A percentile compares a stretch with the other conserved stretches of the same genome.
These are phyloP conservation scores for Enteromius viviparus DNA, from an alignment of 2,797 vertebrate genomes.

Conservation along the genomic window DNA sequence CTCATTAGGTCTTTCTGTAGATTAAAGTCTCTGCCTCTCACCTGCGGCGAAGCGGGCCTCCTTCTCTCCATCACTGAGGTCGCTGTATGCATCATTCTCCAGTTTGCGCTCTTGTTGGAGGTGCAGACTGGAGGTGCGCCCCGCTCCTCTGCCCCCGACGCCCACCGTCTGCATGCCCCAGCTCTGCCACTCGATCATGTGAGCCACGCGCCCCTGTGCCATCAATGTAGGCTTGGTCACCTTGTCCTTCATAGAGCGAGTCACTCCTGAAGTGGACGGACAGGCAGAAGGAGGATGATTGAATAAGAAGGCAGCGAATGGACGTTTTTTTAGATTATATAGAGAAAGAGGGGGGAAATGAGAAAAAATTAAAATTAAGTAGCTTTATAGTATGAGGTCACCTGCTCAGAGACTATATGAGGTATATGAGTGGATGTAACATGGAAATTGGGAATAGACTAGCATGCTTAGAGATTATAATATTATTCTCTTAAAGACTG, in stretches of 20 bases:
- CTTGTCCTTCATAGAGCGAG: conserved; percentile 95
- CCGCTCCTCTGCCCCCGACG: conserved; percentile 78
- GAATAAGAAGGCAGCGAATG: background rate
- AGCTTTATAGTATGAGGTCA: background rate
- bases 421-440: background rate
- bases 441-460: conserved; percentile 15
- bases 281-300: conserved; percentile 17
- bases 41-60: conserved; percentile 96
- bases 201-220: conserved; percentile 95
- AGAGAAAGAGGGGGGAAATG: background rate
- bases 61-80: conserved; percentile 97
- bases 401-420: background rate
- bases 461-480: background rate
- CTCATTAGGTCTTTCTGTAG: conserved; percentile 5
- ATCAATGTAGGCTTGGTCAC: conserved; percentile 97
- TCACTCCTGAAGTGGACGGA: conserved; percentile 81
- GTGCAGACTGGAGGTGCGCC: conserved; percentile 84
- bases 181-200: conserved; percentile 99
- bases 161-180: conserved; percentile 91
- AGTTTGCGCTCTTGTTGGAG: conserved; percentile 80
- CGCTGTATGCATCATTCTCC: conserved; percentile 92
- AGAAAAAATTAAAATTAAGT: conserved; percentile 1
- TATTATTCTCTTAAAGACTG: background rate
- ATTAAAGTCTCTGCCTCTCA: conserved; percentile 58
- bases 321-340: conserved; percentile 8